Conservation (phyloP, 1,140 invertebrate genomes). For the Brachystomella parvula region DNA sequence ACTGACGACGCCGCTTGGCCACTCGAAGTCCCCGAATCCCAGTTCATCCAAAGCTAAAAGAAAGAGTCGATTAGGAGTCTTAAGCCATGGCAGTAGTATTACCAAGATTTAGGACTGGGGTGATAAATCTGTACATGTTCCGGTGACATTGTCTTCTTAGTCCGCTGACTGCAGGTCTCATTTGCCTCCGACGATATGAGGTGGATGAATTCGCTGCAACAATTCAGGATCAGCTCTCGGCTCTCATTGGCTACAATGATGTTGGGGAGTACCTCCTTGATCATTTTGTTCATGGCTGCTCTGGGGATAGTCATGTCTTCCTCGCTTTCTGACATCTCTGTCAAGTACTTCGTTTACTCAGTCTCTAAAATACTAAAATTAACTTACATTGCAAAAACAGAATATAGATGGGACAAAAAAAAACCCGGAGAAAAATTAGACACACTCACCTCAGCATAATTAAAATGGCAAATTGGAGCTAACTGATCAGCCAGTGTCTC, state of each 20-base stretch:
- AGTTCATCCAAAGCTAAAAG: constrained; percentile 75
- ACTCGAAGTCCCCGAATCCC: constrained; percentile 91
- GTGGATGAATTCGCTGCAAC: constrained; percentile 97
- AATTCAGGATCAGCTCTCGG: constrained; percentile 87
- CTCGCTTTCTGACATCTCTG: constrained; percentile 76
- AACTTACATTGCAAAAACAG: too few relatives aligned
- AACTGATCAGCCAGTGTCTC: too few relatives aligned
- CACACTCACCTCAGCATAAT: too few relatives aligned
- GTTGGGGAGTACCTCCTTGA: constrained; percentile 87
- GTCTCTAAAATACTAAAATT: too few relatives aligned
- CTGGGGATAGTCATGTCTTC: constrained; percentile 84
- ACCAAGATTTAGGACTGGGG: neutral
- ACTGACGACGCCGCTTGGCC: constrained; percentile 84
- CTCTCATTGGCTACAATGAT: constrained; percentile 92
- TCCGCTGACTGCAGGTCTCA: constrained; percentile 89
- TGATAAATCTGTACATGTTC: constrained; percentile 70
- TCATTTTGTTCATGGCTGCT: constrained; percentile 97
- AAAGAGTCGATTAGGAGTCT: neutral
- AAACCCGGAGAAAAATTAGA: too few relatives aligned
- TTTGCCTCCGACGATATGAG: constrained; percentile 92
- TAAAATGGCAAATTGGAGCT: too few relatives aligned
- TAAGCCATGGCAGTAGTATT: neutral
- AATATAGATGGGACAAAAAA: too few relatives aligned
- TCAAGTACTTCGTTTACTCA: too few relatives aligned
- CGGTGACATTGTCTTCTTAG: constrained; percentile 95